A percentile compares a stretch with the other conserved stretches of the same genome.
Evolutionary conservation across 2,113 vertebrate genomes (phyloP).

Genomic region (Microcebus tavaratra): DNA sequence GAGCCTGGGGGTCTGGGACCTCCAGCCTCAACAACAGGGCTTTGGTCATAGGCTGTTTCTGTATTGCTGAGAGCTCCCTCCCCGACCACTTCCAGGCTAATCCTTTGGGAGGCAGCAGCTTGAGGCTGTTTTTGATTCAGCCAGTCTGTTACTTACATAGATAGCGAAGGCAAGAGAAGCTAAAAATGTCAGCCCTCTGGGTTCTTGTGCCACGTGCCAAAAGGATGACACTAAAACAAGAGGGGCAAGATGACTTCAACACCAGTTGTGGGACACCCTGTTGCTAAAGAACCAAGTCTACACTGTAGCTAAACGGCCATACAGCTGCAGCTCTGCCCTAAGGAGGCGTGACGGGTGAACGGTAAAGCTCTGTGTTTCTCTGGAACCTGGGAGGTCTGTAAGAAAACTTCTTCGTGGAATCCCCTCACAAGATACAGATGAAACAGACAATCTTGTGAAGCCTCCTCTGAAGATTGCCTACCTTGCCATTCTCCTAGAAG

Average conservation of each 20-base stretch:
- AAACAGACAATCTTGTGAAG: not conserved
- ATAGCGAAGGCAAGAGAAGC: not conserved
- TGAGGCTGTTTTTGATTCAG: not conserved
- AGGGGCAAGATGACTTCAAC: not conserved
- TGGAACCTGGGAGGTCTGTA: not conserved
- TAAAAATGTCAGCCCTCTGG: not conserved
- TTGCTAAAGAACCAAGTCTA: not conserved
- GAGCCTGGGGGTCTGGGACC: not conserved
- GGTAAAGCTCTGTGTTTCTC: not conserved
- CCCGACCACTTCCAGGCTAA: too few relatives aligned
- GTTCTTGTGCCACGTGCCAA: not conserved
- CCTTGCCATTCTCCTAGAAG: not conserved
- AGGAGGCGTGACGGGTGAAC: accelerated
- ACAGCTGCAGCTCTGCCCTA: not conserved
- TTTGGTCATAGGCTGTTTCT: not conserved
- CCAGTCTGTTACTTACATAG: not conserved
- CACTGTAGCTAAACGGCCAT: not conserved
- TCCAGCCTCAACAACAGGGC: not conserved
- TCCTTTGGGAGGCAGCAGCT: not conserved
- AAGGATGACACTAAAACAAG: not conserved
- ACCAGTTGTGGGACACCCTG: not conserved
- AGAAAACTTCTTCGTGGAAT: not conserved
- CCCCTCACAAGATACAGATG: not conserved
- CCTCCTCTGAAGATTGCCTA: not conserved
- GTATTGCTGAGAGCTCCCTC: not conserved